A percentile compares a stretch with the other conserved stretches of the same genome.
Conservation (phyloP, 2,113 vertebrate species). For the Arenaria interpres region DNA sequence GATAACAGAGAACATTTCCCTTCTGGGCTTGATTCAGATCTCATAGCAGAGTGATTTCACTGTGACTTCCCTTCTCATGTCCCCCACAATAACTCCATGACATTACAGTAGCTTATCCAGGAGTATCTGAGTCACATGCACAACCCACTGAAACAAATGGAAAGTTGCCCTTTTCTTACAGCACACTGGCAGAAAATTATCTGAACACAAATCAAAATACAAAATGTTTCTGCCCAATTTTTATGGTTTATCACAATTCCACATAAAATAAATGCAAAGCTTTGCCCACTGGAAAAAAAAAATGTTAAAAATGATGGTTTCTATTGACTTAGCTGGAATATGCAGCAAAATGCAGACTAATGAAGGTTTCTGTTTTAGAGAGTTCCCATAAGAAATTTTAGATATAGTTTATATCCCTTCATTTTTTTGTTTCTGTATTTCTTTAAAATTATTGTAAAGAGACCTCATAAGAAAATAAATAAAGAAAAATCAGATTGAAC, state of each 20-base stretch:
- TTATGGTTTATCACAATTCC: neutral
- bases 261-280: neutral
- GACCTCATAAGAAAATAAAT: neutral
- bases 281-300: neutral
- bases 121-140: neutral
- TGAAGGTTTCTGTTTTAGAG: neutral
- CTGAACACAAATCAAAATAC: neutral
- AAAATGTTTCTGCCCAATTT: neutral
- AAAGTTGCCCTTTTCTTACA: neutral
- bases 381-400: neutral
- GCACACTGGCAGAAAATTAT: neutral
- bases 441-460: conserved; percentile 11
- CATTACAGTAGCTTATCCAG: neutral
- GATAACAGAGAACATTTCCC: neutral
- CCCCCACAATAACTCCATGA: neutral
- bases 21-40: neutral
- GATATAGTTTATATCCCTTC: neutral
- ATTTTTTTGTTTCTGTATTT: neutral
- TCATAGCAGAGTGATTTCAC: neutral
- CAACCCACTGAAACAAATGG: neutral
- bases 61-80: neutral
- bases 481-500: neutral
- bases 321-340: neutral
- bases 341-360: neutral
- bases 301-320: neutral